Evolutionary conservation across 2,113 vertebrate genomes (phyloP).

Genomic region (Nanorana parkeri): DNA sequence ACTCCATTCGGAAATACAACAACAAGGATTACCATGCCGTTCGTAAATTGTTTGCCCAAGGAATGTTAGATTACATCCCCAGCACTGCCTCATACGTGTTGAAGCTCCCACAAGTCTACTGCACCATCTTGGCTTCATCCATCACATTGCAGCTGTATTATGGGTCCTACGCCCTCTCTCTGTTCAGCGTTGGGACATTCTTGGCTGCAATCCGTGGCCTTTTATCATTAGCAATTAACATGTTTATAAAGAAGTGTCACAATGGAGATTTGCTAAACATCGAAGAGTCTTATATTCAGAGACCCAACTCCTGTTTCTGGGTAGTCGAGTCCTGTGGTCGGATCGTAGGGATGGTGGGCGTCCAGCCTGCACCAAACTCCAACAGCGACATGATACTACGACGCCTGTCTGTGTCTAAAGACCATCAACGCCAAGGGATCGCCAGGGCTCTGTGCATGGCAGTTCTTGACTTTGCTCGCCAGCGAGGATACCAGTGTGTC

Average conservation of each 20-base stretch:
- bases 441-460: constrained; percentile 55
- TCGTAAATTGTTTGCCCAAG: constrained; percentile 2
- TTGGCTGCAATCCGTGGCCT: neutral
- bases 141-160: neutral
- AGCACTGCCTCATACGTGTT: neutral
- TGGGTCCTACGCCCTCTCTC: constrained; percentile 48
- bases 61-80: neutral
- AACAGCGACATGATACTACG: constrained; percentile 1
- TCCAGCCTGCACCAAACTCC: accelerated
- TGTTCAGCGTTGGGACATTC: neutral
- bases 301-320: constrained; percentile 63
- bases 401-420: constrained; percentile 45
- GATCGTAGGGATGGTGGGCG: constrained; percentile 61
- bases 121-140: neutral
- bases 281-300: constrained; percentile 53
- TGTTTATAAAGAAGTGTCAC: accelerated
- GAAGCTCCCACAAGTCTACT: constrained; percentile 7
- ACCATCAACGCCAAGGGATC: constrained; percentile 44
- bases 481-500: constrained; percentile 45
- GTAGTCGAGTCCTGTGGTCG: constrained; percentile 58
- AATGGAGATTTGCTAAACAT: constrained; percentile 57
- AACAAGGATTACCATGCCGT: constrained; percentile 8
- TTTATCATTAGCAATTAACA: neutral
- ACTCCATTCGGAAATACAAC: constrained; percentile 56
- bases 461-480: constrained; percentile 59